Conservation (phyloP, 2,113 vertebrate species). For the Pygoscelis antarcticus region DNA sequence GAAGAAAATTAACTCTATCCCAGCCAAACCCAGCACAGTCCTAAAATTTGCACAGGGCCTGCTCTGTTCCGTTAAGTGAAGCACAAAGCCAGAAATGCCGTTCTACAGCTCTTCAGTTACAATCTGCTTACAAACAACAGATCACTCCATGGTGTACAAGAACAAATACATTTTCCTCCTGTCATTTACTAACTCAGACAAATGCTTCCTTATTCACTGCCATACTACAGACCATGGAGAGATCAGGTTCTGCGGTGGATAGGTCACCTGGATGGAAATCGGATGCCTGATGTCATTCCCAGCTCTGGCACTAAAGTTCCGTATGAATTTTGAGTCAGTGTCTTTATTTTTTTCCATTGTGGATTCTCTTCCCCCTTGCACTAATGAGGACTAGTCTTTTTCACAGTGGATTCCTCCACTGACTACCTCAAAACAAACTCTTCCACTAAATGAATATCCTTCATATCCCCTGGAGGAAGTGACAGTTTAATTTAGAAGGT, state of each 20-base stretch:
- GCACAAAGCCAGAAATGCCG: not conserved
- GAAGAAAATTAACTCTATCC: no score
- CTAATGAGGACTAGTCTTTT: not conserved
- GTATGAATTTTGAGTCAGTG: not conserved
- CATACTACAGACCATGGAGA: not conserved
- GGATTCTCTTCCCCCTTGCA: not conserved
- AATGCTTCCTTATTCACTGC: not conserved
- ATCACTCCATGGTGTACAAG: not conserved
- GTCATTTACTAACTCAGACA: not conserved
- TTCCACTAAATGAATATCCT: not conserved
- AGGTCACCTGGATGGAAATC: not conserved
- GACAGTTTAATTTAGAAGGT: not conserved
- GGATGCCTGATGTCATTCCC: not conserved
- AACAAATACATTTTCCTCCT: not conserved
- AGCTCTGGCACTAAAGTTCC: not conserved
- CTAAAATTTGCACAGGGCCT: conserved; percentile 25
- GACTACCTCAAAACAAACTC: not conserved
- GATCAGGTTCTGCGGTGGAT: not conserved
- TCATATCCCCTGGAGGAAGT: not conserved
- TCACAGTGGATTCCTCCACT: not conserved
- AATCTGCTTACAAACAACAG: not conserved
- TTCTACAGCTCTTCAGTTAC: not conserved
- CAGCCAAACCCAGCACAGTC: not conserved
- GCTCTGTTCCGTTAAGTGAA: not conserved
- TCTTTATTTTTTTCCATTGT: not conserved